Percentiles rank a stretch among this genome's conserved stretches.
Conservation (phyloP, 2,888 invertebrate genomes). For the Melieria crassipennis region DNA sequence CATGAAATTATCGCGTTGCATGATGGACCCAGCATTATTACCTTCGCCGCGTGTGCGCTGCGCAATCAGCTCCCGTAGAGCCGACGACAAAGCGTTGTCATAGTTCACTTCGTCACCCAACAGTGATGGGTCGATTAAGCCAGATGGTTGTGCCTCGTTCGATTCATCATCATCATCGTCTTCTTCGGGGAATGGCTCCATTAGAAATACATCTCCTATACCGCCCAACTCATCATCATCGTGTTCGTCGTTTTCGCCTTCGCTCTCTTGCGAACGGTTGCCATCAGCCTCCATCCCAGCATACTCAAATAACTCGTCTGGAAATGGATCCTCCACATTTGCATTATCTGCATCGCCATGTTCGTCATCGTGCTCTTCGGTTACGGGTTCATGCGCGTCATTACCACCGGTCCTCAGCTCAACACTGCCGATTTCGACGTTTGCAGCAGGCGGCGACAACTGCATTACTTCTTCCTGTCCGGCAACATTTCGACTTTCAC, state of each 20-base stretch:
- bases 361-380: too few species aligned
- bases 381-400: too few species aligned
- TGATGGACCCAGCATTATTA: conserved; percentile 19
- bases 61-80: conserved; percentile 40
- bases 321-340: too few species aligned
- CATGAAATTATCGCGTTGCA: conserved; percentile 49
- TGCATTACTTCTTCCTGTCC: background rate
- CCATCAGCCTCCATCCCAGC: too few species aligned
- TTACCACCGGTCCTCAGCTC: too few species aligned
- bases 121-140: too few species aligned
- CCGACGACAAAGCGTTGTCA: conserved; percentile 37
- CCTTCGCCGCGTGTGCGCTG: conserved; percentile 42
- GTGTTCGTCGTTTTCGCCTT: background rate
- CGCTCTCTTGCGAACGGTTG: background rate
- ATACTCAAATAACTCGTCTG: too few species aligned
- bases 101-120: too few species aligned
- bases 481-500: background rate
- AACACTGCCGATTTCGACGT: too few species aligned
- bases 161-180: conserved; percentile 38
- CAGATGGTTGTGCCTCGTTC: conserved; percentile 35
- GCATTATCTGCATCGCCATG: too few species aligned
- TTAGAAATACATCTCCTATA: background rate
- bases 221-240: conserved; percentile 5
- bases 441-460: background rate
- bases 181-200: conserved; percentile 22